Evolutionary conservation across 2,113 vertebrate genomes (phyloP), one percentile per base, ranked within the genome.

Genomic region (Ranitomeya variabilis): DNA sequence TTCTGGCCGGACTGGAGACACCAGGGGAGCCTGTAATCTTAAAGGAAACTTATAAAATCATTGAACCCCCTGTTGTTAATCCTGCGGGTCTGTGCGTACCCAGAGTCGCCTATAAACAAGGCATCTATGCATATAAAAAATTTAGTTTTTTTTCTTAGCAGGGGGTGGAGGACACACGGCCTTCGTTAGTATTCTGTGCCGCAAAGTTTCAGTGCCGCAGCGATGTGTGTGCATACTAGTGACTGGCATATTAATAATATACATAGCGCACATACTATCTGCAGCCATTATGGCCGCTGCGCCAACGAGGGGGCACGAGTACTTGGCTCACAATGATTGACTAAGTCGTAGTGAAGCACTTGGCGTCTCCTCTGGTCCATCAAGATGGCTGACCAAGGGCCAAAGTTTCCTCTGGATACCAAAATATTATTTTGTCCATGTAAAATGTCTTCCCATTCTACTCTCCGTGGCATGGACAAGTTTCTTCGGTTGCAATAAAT

Each of bases 1-100:
- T 83, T 21, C 81, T 69, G 62, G 62, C 64, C 31, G 21, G 64
- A 16, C 66, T 84, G 16, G 52, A 54, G 51, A 55, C 82, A 69
- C 82, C 64, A 69, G 21, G 82, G 45, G 64, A 84, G 45, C 64
- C 51, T 37, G 14, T 71, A 71, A 83, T 52, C 37, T 83, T 69
- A 67, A 81, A 81, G 81, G 64, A 67, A 66, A 80, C 78, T 60
- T 80, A 7, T 60, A 80, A 80, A 59, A 81, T 81, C 23, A 81
- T 81, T 18, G 54, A 31, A 16, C 23, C 79, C 79, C 55, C 79
- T 60, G 55, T 59, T 57, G 54, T 80, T 80, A 80, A 60, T 80
- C 78, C 52, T 31, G 54, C 14, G 23, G 78, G 78, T 55, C 23
- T 18, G n/a, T 18, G 57, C 26, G 26, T 6, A 81, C 62, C 23